Base-by-base conservation (phyloP, 2,797 vertebrate species). In the Hypotaenidia okinawae region DNA sequence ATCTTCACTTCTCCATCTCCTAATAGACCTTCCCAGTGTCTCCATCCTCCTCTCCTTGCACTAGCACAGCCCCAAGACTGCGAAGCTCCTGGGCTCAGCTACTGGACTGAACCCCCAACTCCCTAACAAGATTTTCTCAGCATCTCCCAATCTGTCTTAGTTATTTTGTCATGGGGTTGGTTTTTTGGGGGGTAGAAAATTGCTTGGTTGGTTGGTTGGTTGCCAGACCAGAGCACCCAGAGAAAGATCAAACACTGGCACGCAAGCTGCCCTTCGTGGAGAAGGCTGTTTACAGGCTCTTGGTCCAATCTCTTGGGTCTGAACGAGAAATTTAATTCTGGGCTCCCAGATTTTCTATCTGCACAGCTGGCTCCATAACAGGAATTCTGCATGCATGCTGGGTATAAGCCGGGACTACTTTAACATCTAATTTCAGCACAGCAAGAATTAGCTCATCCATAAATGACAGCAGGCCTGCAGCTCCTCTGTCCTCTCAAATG, bases 361-460 rank as follows among this genome's bases (percentile, higher is more conserved):
- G 80, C 80, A 57, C 91, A 90, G 93, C 91, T 95, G 95, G 89
- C 89, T 90, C 76, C 5, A 1, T 85, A 77, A 77, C 90, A 94
- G 88, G 66, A 96, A 94, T 95, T 59, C 52, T 93, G 55, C 58
- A 69, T 54, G 64, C 85, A 63, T 21, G 94, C 91, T 95, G 84
- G 85, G 84, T 54, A 33, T 73, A 84, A 96, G 67, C 94, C 49
- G 75, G 79, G 66, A 59, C 88, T 90, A 58, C 84, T 97, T 92
- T 81, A 95, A 85, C 81, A 96, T 94, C 97, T 91, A 90, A 95
- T 95, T 94, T 94, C 87, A 87, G 91, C 90, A 67, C 90, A 89
- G 93, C 93, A 95, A 89, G 93, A 97, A 96, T 95, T 92, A 91
- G 81, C 93, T 86, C 89, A 93, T 95, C 93, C 87, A 92, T 86